Percentiles rank a stretch among this genome's conserved stretches.
Evolutionary conservation across 2,797 vertebrate species (phyloP).

Genomic region (Liasis olivaceus): DNA sequence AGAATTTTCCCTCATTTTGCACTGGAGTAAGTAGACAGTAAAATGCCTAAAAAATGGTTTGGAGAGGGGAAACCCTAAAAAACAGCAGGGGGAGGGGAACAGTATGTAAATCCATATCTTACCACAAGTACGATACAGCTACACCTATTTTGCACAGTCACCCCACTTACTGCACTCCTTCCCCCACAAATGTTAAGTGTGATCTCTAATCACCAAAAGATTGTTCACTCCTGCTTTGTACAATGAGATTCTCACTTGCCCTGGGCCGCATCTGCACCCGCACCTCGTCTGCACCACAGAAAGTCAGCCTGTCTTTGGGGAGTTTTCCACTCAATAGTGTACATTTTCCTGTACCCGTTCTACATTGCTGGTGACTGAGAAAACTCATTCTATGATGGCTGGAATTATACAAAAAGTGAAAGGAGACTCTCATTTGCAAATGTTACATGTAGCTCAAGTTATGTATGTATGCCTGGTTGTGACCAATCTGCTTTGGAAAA

Average conservation of each 20-base stretch:
- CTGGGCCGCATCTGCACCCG: background rate
- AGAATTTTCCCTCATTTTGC: background rate
- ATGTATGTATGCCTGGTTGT: background rate
- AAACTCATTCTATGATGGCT: background rate
- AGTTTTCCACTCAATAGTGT: background rate
- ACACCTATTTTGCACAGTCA: background rate
- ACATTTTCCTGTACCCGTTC: background rate
- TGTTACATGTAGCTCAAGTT: background rate
- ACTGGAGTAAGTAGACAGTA: background rate
- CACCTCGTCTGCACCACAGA: background rate
- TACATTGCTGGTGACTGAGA: background rate
- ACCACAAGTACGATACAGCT: background rate
- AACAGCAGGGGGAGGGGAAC: background rate
- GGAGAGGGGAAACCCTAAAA: background rate
- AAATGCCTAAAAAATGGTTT: background rate
- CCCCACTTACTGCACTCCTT: background rate
- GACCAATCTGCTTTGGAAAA: background rate
- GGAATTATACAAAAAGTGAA: background rate
- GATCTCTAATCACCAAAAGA: background rate
- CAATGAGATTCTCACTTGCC: background rate
- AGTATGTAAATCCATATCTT: background rate
- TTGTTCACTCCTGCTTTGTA: background rate
- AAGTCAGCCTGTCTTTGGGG: background rate
- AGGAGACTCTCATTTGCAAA: background rate
- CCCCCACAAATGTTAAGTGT: background rate